phyloP scores from a whole-genome alignment of 2,113 vertebrate genomes.

The Passer domesticus region DNA sequence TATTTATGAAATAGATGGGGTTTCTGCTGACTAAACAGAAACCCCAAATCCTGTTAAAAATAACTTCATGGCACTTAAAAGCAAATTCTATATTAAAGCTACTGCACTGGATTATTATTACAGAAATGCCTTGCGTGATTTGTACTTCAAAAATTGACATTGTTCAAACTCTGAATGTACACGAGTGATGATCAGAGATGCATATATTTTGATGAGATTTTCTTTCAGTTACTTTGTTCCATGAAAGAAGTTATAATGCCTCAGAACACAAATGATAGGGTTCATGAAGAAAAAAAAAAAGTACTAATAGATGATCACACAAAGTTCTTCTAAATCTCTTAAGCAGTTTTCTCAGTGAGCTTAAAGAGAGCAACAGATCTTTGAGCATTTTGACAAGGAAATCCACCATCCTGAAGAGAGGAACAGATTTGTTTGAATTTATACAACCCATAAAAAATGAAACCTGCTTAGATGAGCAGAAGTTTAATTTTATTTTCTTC shows the following conservation, averaged over 20 bases:
- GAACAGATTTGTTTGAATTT: conserved; percentile 76
- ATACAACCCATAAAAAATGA: conserved; percentile 21
- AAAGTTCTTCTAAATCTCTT: neutral
- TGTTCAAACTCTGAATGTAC: neutral
- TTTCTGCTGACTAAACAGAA: neutral
- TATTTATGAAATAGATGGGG: neutral
- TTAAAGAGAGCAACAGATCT: conserved; percentile 67
- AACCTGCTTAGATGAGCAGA: conserved; percentile 54
- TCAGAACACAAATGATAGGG: neutral
- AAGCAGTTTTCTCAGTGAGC: neutral
- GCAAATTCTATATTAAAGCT: neutral
- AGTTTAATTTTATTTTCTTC: conserved; percentile 32
- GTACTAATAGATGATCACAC: neutral
- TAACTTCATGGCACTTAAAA: neutral
- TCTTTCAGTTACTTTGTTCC: neutral
- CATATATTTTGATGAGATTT: neutral
- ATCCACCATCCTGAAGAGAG: conserved; percentile 42
- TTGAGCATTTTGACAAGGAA: conserved; percentile 68
- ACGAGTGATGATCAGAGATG: neutral
- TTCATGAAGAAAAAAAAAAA: neutral
- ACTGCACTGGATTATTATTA: neutral
- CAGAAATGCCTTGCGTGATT: neutral
- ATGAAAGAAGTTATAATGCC: neutral
- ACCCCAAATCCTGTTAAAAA: neutral
- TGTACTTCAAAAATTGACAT: neutral